Percentiles rank a stretch among this genome's conserved stretches.
Evolutionary conservation across 1,140 invertebrate genomes (phyloP).

Genomic region (Drosophila mauritiana): DNA sequence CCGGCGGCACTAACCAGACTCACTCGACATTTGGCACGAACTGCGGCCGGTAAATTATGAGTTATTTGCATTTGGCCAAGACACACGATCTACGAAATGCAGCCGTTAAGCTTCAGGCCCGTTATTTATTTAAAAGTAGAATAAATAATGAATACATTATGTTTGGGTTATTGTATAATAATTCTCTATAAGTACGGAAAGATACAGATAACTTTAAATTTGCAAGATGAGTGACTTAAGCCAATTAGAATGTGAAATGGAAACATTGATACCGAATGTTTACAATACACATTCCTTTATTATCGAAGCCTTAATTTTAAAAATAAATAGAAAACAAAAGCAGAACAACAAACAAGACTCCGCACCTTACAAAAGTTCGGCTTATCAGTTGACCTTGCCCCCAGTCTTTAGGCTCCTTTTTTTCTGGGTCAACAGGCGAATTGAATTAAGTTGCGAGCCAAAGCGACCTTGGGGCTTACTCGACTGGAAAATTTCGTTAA

Average conservation of each 20-base stretch:
- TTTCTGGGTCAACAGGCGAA: constrained; percentile 36
- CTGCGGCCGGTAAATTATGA: constrained; percentile 19
- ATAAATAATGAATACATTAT: background rate
- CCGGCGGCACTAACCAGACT: constrained; percentile 44
- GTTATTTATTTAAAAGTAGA: constrained; percentile 15
- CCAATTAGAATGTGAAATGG: too few relatives aligned
- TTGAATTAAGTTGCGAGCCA: constrained; percentile 35
- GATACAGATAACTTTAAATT: too few relatives aligned
- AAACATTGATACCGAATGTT: too few relatives aligned
- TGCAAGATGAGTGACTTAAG: too few relatives aligned
- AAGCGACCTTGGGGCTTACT: constrained; percentile 49
- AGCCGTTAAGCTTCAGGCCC: constrained; percentile 29
- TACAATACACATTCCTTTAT: too few relatives aligned
- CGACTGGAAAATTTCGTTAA: constrained; percentile 57
- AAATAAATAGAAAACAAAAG: background rate
- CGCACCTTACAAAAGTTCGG: constrained; percentile 8
- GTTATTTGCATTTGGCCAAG: constrained; percentile 17
- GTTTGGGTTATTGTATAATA: background rate
- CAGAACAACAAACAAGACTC: constrained; percentile 1
- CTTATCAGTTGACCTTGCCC: constrained; percentile 46
- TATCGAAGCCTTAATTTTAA: too few relatives aligned
- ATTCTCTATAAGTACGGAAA: too few relatives aligned
- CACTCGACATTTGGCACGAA: constrained; percentile 62
- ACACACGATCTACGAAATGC: constrained; percentile 23
- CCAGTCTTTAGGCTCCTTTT: constrained; percentile 1